Evolutionary conservation across 2,888 invertebrate genomes (phyloP), one percentile per base, ranked within the genome.

Genomic region (Argyra leucocephala): DNA sequence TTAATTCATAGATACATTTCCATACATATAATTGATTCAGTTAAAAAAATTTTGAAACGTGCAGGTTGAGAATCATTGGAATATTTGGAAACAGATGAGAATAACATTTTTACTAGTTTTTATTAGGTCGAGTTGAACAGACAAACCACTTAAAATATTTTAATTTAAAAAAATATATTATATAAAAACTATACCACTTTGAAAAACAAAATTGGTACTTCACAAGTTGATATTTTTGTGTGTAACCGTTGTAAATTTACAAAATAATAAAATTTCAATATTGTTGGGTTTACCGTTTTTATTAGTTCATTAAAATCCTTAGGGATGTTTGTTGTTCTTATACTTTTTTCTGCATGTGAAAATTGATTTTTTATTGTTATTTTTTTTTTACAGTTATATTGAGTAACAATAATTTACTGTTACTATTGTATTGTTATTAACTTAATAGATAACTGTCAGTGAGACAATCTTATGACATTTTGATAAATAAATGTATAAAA

Each of bases 391-490:
- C 48, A 48, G 12, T 48, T 48, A 48, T 48, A 48, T 48, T 48
- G 48, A 48, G 18, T n/a, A 48, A 48, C 48, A 48, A 48, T 48
- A 48, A 48, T 48, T 48, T 48, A 48, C 48, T n/a, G n/a, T n/a
- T n/a, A n/a, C n/a, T n/a, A 48, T 48, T 48, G 18, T 3, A n/a
- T 31, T 2, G 48, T 48, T 48, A 48, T 48, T 48, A 5, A 48
- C 48, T 48, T n/a, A 48, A 48, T 48, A 18, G 48, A 48, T 18
- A 48, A 18, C 48, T 48, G 48, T 48, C 48, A 48, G 57, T 66
- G 64, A 67, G 2, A 66, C 64, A 65, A 64, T 67, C 66, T 64
- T 66, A 59, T 66, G 65, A 21, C 57, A 31, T 23, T 66, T 1
- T 31, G 21, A 4, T n/a, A 23, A 61, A n/a, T n/a, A n/a, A n/a